phyloP scores from a whole-genome alignment of 2,888 invertebrate species.

The Acanthacorydalis orientalis region DNA sequence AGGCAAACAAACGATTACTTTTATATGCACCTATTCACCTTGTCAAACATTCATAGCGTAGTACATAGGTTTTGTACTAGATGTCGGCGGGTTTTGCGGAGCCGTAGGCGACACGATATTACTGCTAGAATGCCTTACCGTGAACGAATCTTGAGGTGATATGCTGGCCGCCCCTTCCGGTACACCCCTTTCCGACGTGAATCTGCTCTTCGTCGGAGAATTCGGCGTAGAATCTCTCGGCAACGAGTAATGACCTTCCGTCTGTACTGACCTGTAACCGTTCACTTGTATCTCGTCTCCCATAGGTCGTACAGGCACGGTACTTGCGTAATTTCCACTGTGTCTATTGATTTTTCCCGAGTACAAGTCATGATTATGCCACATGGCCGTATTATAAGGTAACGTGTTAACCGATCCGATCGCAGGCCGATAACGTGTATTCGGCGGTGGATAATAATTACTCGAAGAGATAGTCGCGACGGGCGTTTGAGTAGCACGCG shows the following conservation, averaged over 20 bases:
- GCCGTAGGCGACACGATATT: constrained; percentile 28
- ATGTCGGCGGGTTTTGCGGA: constrained; percentile 33
- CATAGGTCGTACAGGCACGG: not conserved
- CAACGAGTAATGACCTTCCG: constrained; percentile 13
- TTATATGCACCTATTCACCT: constrained; percentile 35
- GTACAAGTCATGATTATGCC: constrained; percentile 18
- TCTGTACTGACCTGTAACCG: constrained; percentile 16
- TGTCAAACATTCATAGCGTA: constrained; percentile 81
- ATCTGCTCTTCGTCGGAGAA: constrained; percentile 33
- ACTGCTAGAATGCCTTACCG: constrained; percentile 18
- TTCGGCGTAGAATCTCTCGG: constrained; percentile 27
- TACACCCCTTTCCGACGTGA: constrained; percentile 44
- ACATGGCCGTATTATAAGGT: constrained; percentile 11
- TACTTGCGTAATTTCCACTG: constrained; percentile 11
- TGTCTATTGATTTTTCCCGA: constrained; percentile 20
- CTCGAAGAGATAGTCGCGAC: constrained; percentile 10
- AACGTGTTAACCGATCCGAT: constrained; percentile 14
- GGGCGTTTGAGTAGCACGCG: constrained; percentile 24
- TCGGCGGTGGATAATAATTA: constrained; percentile 1
- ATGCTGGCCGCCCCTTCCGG: constrained; percentile 61
- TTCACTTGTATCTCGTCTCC: constrained; percentile 18
- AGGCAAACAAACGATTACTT: constrained; percentile 13
- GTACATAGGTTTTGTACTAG: constrained; percentile 38
- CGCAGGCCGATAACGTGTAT: constrained; percentile 16
- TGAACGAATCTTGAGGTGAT: constrained; percentile 42